Conservation (phyloP, 1,140 invertebrate genomes). For the Eciton burchellii region DNA sequence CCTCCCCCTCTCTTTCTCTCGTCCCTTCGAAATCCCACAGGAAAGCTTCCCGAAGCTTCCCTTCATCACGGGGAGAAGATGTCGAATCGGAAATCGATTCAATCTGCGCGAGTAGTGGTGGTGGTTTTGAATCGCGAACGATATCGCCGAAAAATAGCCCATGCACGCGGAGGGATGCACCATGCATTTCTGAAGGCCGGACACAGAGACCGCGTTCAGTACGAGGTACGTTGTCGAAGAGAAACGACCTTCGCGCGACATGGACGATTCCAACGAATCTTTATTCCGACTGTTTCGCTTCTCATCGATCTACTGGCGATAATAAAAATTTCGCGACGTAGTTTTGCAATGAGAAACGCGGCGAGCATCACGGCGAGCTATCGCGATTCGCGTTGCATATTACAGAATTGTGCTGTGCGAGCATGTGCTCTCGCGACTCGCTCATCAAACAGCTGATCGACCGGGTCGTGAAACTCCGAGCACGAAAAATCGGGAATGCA, state of each 20-base stretch:
- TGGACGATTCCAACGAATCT: neutral
- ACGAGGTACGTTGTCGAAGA: neutral
- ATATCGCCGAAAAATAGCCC: conserved; percentile 31
- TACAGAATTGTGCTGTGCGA: neutral
- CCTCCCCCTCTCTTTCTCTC: conserved; percentile 40
- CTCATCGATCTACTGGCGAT: neutral
- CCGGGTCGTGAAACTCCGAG: neutral
- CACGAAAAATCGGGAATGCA: conserved; percentile 34
- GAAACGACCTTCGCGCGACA: conserved; percentile 34
- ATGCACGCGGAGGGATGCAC: neutral
- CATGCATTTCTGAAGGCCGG: neutral
- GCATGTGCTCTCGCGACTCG: neutral
- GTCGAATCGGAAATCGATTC: conserved; percentile 71
- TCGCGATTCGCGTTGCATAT: neutral
- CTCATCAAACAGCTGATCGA: conserved; percentile 15
- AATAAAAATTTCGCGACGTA: conserved; percentile 11
- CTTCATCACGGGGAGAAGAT: conserved; percentile 49
- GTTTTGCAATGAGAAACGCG: conserved; percentile 1
- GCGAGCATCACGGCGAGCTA: neutral
- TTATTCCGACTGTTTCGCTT: conserved; percentile 7
- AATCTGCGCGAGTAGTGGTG: conserved; percentile 33
- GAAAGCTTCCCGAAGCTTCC: neutral
- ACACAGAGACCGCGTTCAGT: conserved; percentile 15
- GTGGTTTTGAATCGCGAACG: conserved; percentile 35
- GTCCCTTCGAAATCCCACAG: conserved; percentile 31